phyloP scores from a whole-genome alignment of 2,888 invertebrate genomes.

The Drosophila falleni region DNA sequence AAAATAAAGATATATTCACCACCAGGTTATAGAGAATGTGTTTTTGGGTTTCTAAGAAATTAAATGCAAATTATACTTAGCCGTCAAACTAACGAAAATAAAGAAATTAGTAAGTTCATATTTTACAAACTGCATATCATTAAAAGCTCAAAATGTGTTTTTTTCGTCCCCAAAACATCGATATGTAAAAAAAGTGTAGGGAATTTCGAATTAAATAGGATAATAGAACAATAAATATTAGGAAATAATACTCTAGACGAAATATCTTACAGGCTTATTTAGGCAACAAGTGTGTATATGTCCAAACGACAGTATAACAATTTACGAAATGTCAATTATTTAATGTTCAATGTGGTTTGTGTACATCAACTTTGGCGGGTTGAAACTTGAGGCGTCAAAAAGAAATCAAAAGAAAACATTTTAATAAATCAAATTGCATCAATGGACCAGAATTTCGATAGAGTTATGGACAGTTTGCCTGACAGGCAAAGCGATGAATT shows the following conservation, averaged over 20 bases:
- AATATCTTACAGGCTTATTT: slow-evolving; percentile 38
- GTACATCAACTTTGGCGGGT: slow-evolving; percentile 35
- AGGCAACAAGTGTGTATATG: slow-evolving; percentile 43
- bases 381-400: slow-evolving; percentile 60
- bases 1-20: too few relatives aligned
- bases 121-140: slow-evolving; percentile 41
- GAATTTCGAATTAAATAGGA: slow-evolving; percentile 66
- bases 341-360: slow-evolving; percentile 24
- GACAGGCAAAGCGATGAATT: slow-evolving; percentile 29
- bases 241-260: slow-evolving; percentile 44
- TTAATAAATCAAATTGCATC: slow-evolving; percentile 63
- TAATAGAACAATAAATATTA: slow-evolving; percentile 50
- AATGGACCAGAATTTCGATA: slow-evolving; percentile 43
- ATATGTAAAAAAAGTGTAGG: slow-evolving; percentile 58
- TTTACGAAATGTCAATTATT: slow-evolving; percentile 45
- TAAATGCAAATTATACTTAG: too few relatives aligned
- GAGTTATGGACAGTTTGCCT: slow-evolving; percentile 43
- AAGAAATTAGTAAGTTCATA: too few relatives aligned
- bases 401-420: slow-evolving; percentile 63
- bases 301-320: slow-evolving; percentile 2
- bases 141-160: slow-evolving; percentile 63
- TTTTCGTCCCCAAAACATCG: slow-evolving; percentile 51
- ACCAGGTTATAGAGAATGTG: too few relatives aligned
- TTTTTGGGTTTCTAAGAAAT: too few relatives aligned
- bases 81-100: too few relatives aligned